phyloP scores from a whole-genome alignment of 2,888 invertebrate species.

The Apoda limacodes region DNA sequence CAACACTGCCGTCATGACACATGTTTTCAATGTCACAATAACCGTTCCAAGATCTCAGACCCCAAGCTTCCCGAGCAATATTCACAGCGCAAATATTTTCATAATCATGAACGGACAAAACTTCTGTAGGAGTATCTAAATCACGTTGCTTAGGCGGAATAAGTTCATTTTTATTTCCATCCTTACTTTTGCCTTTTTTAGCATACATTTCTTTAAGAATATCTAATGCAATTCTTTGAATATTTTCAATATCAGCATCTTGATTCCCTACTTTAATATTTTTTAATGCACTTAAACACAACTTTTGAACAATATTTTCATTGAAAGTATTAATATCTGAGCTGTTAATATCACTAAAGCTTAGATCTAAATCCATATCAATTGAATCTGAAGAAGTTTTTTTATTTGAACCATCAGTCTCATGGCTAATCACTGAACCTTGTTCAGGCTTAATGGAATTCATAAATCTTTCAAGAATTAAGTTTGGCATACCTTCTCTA shows the following conservation, averaged over 20 bases:
- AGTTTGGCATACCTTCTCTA: slow-evolving; percentile 43
- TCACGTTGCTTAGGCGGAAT: slow-evolving; percentile 54
- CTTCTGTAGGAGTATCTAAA: slow-evolving; percentile 66
- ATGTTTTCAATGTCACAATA: slow-evolving; percentile 75
- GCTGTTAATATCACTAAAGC: slow-evolving; percentile 67
- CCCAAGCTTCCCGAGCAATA: slow-evolving; percentile 74
- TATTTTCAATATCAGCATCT: slow-evolving; percentile 65
- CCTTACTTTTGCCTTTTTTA: slow-evolving; percentile 57
- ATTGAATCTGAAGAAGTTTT: slow-evolving; percentile 65
- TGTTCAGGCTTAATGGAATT: slow-evolving; percentile 50
- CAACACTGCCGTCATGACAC: slow-evolving; percentile 72
- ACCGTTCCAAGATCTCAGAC: slow-evolving; percentile 73
- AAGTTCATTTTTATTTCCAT: slow-evolving; percentile 34
- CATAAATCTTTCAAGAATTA: slow-evolving; percentile 42
- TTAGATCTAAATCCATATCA: slow-evolving; percentile 65
- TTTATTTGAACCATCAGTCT: slow-evolving; percentile 58
- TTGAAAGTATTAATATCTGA: slow-evolving; percentile 66
- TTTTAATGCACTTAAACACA: slow-evolving; percentile 63
- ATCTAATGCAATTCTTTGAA: slow-evolving; percentile 64
- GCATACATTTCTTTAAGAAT: slow-evolving; percentile 66
- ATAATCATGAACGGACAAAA: slow-evolving; percentile 73
- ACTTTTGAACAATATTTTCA: slow-evolving; percentile 65
- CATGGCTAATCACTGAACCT: slow-evolving; percentile 56
- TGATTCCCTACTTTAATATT: slow-evolving; percentile 67
- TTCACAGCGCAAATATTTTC: slow-evolving; percentile 75